Conservation (phyloP, 1,140 invertebrate species). For the Akabosia matsudoensis region DNA sequence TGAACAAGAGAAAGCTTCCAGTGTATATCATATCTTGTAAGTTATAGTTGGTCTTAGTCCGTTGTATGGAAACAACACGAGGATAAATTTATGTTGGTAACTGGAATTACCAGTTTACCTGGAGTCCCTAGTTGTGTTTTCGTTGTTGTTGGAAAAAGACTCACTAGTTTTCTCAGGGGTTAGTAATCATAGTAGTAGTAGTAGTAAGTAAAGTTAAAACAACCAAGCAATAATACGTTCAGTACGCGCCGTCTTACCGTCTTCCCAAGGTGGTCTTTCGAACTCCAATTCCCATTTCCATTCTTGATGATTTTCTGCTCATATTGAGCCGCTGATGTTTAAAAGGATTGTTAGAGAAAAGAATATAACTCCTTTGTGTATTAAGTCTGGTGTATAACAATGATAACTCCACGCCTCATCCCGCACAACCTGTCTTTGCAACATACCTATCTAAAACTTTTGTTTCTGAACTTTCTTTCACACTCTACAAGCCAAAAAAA, state of each 20-base stretch:
- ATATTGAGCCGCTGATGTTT: background rate
- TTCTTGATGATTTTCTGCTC: conserved; percentile 3
- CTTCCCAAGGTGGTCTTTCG: background rate
- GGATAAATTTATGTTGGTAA: too few relatives aligned
- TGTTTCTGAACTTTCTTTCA: too few relatives aligned
- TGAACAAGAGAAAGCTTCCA: background rate
- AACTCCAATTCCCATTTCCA: background rate
- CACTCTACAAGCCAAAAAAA: too few relatives aligned
- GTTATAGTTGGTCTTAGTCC: too few relatives aligned
- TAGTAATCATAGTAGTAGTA: too few relatives aligned
- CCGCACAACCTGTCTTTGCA: too few relatives aligned
- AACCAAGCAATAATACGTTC: conserved; percentile 2
- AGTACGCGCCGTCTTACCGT: background rate
- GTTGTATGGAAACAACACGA: too few relatives aligned
- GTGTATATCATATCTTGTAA: conserved; percentile 8
- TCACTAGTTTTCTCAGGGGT: conserved; percentile 14
- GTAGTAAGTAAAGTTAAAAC: background rate
- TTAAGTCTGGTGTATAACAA: too few relatives aligned
- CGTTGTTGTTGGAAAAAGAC: background rate
- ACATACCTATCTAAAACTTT: too few relatives aligned
- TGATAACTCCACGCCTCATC: background rate
- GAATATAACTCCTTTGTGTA: background rate
- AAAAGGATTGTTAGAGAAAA: background rate
- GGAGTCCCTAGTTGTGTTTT: too few relatives aligned
- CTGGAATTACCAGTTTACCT: too few relatives aligned